Evolutionary conservation across 1,140 invertebrate genomes (phyloP).

Genomic region (Drosophila sechellia): DNA sequence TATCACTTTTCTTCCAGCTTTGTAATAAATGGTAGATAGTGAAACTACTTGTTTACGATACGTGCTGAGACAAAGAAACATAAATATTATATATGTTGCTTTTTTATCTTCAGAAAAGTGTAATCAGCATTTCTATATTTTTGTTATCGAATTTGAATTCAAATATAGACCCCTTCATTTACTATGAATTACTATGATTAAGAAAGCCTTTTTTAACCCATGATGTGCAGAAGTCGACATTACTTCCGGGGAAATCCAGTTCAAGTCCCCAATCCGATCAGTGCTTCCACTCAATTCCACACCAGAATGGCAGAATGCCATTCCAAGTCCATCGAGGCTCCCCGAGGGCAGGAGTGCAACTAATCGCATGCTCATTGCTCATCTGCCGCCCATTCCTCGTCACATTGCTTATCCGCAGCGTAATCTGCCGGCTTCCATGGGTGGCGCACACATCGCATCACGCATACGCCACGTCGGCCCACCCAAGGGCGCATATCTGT

Average conservation of each 20-base stretch:
- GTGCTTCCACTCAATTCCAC: constrained; percentile 32
- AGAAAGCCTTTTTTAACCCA: too few relatives aligned
- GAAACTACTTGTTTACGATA: background rate
- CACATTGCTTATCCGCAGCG: constrained; percentile 46
- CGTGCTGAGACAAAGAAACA: too few relatives aligned
- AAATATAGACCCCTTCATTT: too few relatives aligned
- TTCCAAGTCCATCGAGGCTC: constrained; percentile 21
- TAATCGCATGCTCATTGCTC: constrained; percentile 62
- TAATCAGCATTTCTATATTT: too few relatives aligned
- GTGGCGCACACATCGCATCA: constrained; percentile 28
- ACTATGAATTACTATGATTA: too few relatives aligned
- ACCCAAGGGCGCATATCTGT: constrained; percentile 4
- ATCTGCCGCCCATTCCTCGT: constrained; percentile 31
- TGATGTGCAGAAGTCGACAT: background rate
- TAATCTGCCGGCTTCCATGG: constrained; percentile 27
- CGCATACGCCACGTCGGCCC: constrained; percentile 47
- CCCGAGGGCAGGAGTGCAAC: constrained; percentile 39
- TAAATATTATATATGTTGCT: too few relatives aligned
- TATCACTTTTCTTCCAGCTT: background rate
- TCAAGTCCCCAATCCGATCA: constrained; percentile 40
- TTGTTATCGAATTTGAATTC: too few relatives aligned
- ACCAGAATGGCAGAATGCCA: constrained; percentile 11
- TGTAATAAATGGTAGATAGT: background rate
- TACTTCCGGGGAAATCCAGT: constrained; percentile 22
- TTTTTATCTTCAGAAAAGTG: too few relatives aligned